Evolutionary conservation across 2,113 vertebrate species (phyloP).

Genomic region (Ceyx melanurus): DNA sequence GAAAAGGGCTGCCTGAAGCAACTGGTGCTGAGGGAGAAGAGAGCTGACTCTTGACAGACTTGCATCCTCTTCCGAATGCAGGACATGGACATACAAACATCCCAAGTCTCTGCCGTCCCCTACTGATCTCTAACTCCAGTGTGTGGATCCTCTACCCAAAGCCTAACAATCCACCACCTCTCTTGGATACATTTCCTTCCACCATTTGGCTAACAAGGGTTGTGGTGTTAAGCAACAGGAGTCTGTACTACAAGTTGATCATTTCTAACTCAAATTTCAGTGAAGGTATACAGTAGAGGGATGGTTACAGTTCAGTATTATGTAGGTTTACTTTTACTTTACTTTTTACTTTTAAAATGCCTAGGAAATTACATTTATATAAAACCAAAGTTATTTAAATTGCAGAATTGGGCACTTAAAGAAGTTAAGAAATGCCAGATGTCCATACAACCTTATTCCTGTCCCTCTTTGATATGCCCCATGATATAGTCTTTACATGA

Average conservation of each 20-base stretch:
- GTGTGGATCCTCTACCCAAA: not conserved
- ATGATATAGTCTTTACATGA: not conserved
- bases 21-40: not conserved
- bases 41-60: not conserved
- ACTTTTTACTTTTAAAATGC: slow-evolving; percentile 7
- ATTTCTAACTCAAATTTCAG: not conserved
- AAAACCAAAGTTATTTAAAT: not conserved
- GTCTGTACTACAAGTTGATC: not conserved
- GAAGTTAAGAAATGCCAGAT: slow-evolving; percentile 61
- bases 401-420: slow-evolving; percentile 17
- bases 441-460: not conserved
- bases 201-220: not conserved
- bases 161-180: not conserved
- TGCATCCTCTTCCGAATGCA: not conserved
- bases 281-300: not conserved
- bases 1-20: not conserved
- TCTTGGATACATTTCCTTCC: accelerated
- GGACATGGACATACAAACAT: accelerated
- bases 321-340: not conserved
- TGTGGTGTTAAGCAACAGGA: not conserved
- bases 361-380: slow-evolving; percentile 45
- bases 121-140: accelerated
- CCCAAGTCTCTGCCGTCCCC: not conserved
- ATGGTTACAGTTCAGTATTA: not conserved
- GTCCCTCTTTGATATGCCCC: slow-evolving; percentile 10